phyloP scores from a whole-genome alignment of 1,140 invertebrate species.

The Galleria mellonella region DNA sequence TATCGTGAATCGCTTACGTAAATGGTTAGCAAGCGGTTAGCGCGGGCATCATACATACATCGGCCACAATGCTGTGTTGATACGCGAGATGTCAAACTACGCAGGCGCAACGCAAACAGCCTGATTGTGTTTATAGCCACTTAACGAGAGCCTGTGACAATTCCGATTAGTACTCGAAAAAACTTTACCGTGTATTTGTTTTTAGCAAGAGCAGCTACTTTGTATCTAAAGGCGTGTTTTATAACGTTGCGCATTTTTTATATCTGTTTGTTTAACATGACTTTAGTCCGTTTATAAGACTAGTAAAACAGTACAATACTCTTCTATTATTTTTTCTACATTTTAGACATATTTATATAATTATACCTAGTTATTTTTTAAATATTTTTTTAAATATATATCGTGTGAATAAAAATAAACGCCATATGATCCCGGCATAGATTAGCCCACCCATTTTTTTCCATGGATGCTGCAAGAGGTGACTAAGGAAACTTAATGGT shows the following conservation, averaged over 20 bases:
- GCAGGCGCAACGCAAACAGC: conserved; percentile 60
- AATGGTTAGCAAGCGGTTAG: conserved; percentile 58
- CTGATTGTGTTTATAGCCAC: conserved; percentile 71
- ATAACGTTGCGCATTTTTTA: conserved; percentile 7
- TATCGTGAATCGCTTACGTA: conserved; percentile 44
- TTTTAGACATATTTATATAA: too few species aligned
- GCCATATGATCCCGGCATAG: too few species aligned
- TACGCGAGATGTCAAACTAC: conserved; percentile 50
- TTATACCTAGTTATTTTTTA: too few species aligned
- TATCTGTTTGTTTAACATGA: too few species aligned
- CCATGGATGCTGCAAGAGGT: too few species aligned
- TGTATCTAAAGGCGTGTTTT: conserved; percentile 38
- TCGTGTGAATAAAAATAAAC: too few species aligned
- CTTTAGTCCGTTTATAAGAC: too few species aligned
- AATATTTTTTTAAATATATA: too few species aligned
- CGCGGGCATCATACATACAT: conserved; percentile 42
- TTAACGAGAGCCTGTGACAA: conserved; percentile 61
- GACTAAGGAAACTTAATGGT: too few species aligned
- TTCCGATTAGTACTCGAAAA: conserved; percentile 67
- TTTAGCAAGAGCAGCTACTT: conserved; percentile 65
- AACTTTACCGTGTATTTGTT: conserved; percentile 51
- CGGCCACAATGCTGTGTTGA: conserved; percentile 49
- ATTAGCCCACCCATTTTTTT: too few species aligned
- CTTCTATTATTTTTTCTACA: too few species aligned
- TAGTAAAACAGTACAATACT: too few species aligned